Percentiles rank a stretch among this genome's conserved stretches.
Conservation (phyloP, 1,140 invertebrate genomes). For the Drosophila subobscura region DNA sequence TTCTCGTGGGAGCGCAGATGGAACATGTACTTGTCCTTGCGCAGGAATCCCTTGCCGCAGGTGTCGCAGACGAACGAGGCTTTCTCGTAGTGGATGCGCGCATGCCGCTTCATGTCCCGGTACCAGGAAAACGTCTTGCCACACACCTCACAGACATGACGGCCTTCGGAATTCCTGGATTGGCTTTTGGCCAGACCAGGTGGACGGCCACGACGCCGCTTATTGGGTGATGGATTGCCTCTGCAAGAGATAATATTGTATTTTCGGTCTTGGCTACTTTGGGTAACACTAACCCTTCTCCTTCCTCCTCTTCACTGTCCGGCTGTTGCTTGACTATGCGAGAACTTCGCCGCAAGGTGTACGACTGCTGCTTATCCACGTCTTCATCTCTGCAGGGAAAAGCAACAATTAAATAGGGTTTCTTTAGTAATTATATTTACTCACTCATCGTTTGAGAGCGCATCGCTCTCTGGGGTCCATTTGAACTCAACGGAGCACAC, state of each 20-base stretch:
- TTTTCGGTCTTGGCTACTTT: neutral
- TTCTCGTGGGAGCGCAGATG: constrained; percentile 59
- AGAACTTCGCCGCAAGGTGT: constrained; percentile 37
- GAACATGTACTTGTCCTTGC: constrained; percentile 68
- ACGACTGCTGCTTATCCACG: constrained; percentile 20
- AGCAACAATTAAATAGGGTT: neutral
- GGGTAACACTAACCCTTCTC: neutral
- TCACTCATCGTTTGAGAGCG: constrained; percentile 23
- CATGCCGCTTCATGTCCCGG: constrained; percentile 71
- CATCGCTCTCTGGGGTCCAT: constrained; percentile 27
- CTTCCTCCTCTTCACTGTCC: constrained; percentile 48
- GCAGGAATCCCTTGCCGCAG: constrained; percentile 64
- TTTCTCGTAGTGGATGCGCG: constrained; percentile 52
- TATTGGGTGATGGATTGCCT: neutral
- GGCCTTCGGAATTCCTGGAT: constrained; percentile 30
- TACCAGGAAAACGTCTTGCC: constrained; percentile 69
- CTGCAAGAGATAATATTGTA: neutral
- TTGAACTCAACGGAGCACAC: constrained; percentile 17
- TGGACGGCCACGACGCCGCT: constrained; percentile 61
- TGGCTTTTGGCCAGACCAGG: constrained; percentile 30
- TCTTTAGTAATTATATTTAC: neutral
- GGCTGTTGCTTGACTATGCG: constrained; percentile 36
- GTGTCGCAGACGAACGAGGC: constrained; percentile 41
- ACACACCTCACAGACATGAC: constrained; percentile 55
- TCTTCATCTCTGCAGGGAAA: constrained; percentile 1